phyloP scores from a whole-genome alignment of 2,113 vertebrate species.

The Puffinus mauretanicus region DNA sequence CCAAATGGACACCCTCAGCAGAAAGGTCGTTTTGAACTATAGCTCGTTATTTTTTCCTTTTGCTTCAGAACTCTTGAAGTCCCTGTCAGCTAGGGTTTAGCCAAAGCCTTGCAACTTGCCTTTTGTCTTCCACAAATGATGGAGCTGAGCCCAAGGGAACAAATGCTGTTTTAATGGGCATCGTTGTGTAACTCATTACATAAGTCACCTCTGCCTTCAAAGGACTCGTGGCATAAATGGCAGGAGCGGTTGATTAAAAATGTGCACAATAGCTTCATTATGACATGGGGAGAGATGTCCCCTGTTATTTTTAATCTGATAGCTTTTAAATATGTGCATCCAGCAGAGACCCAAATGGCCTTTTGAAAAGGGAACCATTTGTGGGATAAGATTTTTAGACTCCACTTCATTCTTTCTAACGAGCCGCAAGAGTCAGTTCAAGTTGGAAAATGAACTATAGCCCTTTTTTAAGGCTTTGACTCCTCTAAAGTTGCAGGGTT shows the following conservation, averaged over 20 bases:
- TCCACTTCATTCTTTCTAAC: background rate
- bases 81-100: slow-evolving; percentile 37
- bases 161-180: slow-evolving; percentile 64
- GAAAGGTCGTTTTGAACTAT: background rate
- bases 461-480: background rate
- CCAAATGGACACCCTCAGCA: background rate
- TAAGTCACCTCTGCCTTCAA: slow-evolving; percentile 59
- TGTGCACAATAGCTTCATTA: slow-evolving; percentile 52
- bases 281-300: background rate
- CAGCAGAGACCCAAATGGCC: slow-evolving; percentile 6
- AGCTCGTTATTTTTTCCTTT: slow-evolving; percentile 50
- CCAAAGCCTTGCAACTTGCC: slow-evolving; percentile 43
- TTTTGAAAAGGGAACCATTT: slow-evolving; percentile 19
- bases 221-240: slow-evolving; percentile 28
- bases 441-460: background rate
- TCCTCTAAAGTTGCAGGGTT: background rate
- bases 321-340: slow-evolving; percentile 43
- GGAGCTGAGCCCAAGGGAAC: slow-evolving; percentile 57
- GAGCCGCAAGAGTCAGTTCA: background rate
- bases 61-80: slow-evolving; percentile 39
- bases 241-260: slow-evolving; percentile 45
- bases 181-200: slow-evolving; percentile 64
- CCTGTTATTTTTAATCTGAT: slow-evolving; percentile 51
- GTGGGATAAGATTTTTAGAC: background rate
- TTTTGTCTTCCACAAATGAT: slow-evolving; percentile 57